phyloP scores from a whole-genome alignment of 2,797 vertebrate species.

The Lutjanus argentimaculatus region DNA sequence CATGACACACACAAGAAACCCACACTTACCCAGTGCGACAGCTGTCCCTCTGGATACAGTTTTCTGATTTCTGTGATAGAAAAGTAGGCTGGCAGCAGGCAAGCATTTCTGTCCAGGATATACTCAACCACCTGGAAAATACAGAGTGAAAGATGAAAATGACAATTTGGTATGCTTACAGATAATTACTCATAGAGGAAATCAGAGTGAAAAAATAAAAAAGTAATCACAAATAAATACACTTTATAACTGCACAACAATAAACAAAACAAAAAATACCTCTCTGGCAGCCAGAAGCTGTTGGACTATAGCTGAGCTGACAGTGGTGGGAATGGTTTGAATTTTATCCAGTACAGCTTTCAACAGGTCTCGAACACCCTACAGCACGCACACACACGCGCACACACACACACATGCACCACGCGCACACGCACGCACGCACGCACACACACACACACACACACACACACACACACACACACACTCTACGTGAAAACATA shows the following conservation, averaged over 20 bases:
- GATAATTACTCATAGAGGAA: not conserved
- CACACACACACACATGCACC: conserved; percentile 24
- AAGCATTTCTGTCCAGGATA: conserved; percentile 97
- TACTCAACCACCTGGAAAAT: conserved; percentile 94
- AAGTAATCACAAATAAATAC: not conserved
- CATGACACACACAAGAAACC: not conserved
- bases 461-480: too few relatives aligned
- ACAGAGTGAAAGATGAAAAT: conserved; percentile 2
- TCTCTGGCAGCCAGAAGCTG: conserved; percentile 96
- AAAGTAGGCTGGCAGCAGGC: conserved; percentile 97
- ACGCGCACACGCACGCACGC: too few relatives aligned
- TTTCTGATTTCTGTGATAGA: conserved; percentile 98
- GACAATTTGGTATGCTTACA: not conserved
- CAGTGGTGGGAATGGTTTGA: conserved; percentile 93
- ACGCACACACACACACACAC: too few relatives aligned
- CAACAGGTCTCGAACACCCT: conserved; percentile 97
- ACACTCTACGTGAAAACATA: too few relatives aligned
- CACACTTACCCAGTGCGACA: conserved; percentile 94
- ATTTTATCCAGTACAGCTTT: conserved; percentile 97
- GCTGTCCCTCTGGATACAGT: conserved; percentile 97
- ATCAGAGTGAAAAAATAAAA: not conserved
- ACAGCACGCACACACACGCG: conserved; percentile 31
- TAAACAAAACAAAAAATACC: conserved; percentile 75
- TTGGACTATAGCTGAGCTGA: conserved; percentile 97
- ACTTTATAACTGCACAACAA: not conserved